Evolutionary conservation across 2,113 vertebrate species (phyloP).

Genomic region (Paracyprichromis sp.): DNA sequence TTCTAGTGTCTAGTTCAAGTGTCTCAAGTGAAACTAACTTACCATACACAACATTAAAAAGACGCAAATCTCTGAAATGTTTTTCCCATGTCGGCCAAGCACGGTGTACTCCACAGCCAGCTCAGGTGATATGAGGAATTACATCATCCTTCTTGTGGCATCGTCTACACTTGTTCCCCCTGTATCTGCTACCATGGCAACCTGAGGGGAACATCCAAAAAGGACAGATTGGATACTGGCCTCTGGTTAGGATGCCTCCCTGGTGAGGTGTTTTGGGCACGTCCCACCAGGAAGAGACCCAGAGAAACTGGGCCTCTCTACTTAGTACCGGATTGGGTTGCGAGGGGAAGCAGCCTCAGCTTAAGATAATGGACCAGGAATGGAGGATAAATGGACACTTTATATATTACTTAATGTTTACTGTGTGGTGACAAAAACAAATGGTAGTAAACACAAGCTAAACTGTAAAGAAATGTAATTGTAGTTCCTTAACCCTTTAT

Average conservation of each 20-base stretch:
- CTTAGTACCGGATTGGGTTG: too few species aligned
- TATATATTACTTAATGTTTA: too few species aligned
- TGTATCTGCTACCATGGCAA: background rate
- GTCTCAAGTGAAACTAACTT: background rate
- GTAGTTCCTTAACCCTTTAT: too few species aligned
- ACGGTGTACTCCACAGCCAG: accelerated
- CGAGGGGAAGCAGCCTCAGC: too few species aligned
- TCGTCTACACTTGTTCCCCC: background rate
- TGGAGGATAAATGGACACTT: too few species aligned
- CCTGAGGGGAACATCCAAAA: background rate
- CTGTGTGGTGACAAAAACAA: too few species aligned
- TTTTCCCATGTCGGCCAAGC: accelerated
- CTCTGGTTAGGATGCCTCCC: background rate
- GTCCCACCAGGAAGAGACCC: background rate
- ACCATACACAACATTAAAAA: background rate
- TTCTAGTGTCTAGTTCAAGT: too few species aligned
- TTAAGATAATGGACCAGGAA: too few species aligned
- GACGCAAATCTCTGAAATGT: accelerated
- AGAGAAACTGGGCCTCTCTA: too few species aligned
- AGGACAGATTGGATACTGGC: background rate
- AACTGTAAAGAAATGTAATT: too few species aligned
- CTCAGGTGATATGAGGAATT: background rate
- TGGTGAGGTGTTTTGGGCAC: background rate
- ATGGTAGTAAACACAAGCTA: too few species aligned
- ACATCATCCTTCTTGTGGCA: accelerated